These are phyloP conservation scores for Campaea margaritaria DNA, from an alignment of 2,888 invertebrate species.

Conservation along the genomic window DNA sequence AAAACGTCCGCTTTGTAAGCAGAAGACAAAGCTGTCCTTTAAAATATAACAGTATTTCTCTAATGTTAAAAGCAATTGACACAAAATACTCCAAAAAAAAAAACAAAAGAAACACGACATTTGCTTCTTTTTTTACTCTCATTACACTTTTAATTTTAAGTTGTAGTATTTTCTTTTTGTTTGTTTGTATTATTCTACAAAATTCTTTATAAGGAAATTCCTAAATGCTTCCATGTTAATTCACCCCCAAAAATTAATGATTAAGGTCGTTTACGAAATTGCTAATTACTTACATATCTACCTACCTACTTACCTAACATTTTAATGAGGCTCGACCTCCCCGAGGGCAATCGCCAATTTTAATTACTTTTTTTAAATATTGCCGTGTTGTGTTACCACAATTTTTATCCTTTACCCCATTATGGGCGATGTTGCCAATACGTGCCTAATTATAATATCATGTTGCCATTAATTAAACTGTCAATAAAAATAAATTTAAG, in stretches of 20 bases:
- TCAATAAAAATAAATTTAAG: constrained; percentile 37
- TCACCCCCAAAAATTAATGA: constrained; percentile 71
- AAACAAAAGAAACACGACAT: too few species aligned
- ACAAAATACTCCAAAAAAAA: too few species aligned
- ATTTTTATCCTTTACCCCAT: constrained; percentile 32
- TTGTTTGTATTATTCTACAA: too few species aligned
- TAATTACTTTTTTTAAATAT: constrained; percentile 77
- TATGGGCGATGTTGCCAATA: constrained; percentile 7
- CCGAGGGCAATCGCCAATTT: constrained; percentile 60
- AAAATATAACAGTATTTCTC: too few species aligned
- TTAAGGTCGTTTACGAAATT: constrained; percentile 77
- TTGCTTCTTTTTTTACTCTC: too few species aligned
- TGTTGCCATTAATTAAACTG: constrained; percentile 34
- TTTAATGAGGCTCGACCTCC: constrained; percentile 73
- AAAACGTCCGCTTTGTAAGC: too few species aligned
- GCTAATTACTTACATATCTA: constrained; percentile 60
- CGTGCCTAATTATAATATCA: constrained; percentile 14
- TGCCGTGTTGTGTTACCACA: constrained; percentile 46
- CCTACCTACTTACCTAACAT: constrained; percentile 60
- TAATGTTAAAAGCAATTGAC: too few species aligned
- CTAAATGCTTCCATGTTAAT: constrained; percentile 48
- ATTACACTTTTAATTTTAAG: too few species aligned
- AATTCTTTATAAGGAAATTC: too few species aligned
- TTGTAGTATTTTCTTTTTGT: too few species aligned
- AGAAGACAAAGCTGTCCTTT: too few species aligned